Evolutionary conservation across 2,888 invertebrate species (phyloP).

Genomic region (Dendrolimus houi): DNA sequence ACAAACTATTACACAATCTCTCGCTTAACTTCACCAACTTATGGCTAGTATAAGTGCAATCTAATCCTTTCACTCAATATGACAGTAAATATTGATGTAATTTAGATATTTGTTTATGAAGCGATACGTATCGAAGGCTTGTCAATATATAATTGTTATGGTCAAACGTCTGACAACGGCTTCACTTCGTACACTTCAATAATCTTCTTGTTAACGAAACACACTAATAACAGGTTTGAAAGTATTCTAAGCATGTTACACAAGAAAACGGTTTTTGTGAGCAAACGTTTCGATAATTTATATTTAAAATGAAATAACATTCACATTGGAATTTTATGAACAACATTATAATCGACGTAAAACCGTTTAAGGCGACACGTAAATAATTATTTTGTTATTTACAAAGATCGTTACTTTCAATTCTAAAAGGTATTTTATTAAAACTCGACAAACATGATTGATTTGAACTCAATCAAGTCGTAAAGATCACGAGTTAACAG

Average conservation of each 20-base stretch:
- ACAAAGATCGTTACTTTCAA: conserved; percentile 33
- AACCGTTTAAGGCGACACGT: conserved; percentile 30
- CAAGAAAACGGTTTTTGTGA: conserved; percentile 24
- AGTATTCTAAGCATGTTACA: conserved; percentile 28
- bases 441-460: conserved; percentile 30
- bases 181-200: conserved; percentile 17
- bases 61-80: conserved; percentile 7
- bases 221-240: conserved; percentile 32
- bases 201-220: conserved; percentile 41
- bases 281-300: conserved; percentile 27
- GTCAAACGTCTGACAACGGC: conserved; percentile 26
- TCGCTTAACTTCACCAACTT: not conserved
- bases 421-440: conserved; percentile 28
- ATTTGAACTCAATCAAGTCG: conserved; percentile 34
- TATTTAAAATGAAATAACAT: conserved; percentile 34
- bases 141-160: conserved; percentile 34
- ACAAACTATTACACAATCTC: conserved; percentile 11
- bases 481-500: conserved; percentile 33
- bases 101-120: conserved; percentile 27
- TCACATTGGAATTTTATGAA: conserved; percentile 27
- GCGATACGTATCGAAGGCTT: conserved; percentile 25
- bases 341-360: conserved; percentile 35
- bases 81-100: conserved; percentile 16
- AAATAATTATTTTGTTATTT: conserved; percentile 39
- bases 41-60: not conserved